These are phyloP conservation scores for Dryococelus australis DNA, from an alignment of 2,888 invertebrate genomes.

Conservation along the genomic window DNA sequence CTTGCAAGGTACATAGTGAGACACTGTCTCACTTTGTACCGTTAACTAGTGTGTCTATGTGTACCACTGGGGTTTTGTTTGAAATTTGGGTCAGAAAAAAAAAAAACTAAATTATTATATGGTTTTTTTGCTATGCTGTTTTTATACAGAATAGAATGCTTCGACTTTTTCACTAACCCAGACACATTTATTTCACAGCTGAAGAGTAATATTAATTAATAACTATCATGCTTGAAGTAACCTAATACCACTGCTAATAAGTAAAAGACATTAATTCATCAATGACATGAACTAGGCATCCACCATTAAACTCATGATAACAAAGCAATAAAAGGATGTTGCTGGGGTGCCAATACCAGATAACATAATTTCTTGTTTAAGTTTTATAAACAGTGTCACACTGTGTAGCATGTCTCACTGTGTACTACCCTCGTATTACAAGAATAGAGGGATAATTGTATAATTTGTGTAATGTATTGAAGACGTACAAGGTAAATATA, in stretches of 20 bases:
- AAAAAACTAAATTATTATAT: not conserved
- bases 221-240: not conserved
- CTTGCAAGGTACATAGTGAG: not conserved
- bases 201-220: not conserved
- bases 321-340: not conserved
- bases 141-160: not conserved
- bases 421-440: not conserved
- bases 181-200: constrained; percentile 2
- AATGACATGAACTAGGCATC: not conserved
- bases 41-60: not conserved
- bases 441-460: too few relatives aligned
- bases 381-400: not conserved
- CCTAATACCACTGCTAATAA: not conserved
- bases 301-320: not conserved
- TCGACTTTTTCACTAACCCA: not conserved
- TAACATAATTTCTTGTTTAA: not conserved
- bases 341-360: not conserved
- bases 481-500: too few relatives aligned
- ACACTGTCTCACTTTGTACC: not conserved
- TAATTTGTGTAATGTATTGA: too few relatives aligned
- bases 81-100: not conserved
- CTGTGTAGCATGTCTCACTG: not conserved
- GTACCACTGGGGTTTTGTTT: not conserved
- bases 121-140: not conserved
- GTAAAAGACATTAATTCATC: not conserved